Conservation (phyloP, 2,113 vertebrate species). For the Elephantulus edwardii region DNA sequence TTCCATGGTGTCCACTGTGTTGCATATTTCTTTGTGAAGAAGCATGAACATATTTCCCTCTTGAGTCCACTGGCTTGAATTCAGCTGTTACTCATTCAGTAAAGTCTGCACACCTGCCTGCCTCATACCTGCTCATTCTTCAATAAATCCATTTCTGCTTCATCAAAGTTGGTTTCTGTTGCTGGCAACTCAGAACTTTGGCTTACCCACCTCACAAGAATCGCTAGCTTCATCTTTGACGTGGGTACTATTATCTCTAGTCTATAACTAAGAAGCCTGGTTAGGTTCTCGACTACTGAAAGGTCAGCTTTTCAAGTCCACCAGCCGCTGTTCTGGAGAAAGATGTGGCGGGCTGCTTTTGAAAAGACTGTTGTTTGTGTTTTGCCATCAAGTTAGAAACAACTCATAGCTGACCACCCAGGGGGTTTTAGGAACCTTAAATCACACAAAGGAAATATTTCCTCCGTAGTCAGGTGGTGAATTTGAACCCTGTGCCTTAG, state of each 20-base stretch:
- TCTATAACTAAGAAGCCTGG: background rate
- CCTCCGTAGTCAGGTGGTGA: too few species aligned
- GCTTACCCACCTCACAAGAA: background rate
- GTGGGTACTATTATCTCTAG: background rate
- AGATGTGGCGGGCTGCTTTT: background rate
- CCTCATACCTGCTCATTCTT: background rate
- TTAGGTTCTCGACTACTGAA: background rate
- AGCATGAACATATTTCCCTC: background rate
- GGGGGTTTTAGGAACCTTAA: too few species aligned
- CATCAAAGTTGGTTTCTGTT: background rate
- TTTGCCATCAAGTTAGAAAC: too few species aligned
- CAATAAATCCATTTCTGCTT: background rate
- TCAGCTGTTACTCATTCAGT: background rate
- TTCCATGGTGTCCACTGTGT: accelerated
- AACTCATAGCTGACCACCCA: too few species aligned
- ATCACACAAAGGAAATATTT: too few species aligned
- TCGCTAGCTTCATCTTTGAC: background rate
- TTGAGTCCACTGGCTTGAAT: background rate
- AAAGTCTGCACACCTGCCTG: background rate
- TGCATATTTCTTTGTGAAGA: background rate
- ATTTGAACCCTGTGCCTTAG: too few species aligned
- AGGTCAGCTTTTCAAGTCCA: background rate
- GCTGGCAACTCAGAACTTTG: background rate
- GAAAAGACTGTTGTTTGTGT: background rate
- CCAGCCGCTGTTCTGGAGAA: background rate